Evolutionary conservation across 2,797 vertebrate species (phyloP).

Genomic region (Streptopelia turtur): DNA sequence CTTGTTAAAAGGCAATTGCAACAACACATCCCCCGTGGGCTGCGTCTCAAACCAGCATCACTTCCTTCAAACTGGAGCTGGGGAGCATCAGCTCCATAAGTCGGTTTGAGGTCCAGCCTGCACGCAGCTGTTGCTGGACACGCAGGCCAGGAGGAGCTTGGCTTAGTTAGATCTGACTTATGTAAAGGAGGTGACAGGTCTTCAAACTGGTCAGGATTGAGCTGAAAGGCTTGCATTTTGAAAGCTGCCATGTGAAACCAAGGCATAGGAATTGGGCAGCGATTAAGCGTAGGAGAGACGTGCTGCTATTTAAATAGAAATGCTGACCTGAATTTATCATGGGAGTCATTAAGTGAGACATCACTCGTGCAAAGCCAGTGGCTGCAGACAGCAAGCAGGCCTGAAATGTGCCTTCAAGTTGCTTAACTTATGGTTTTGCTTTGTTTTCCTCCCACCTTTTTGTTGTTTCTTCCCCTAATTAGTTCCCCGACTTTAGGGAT

Average conservation of each 20-base stretch:
- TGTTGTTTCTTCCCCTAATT: neutral
- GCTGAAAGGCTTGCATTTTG: neutral
- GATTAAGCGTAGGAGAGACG: neutral
- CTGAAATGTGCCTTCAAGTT: neutral
- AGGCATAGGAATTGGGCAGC: rapidly evolving
- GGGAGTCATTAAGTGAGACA: neutral
- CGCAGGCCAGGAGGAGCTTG: rapidly evolving
- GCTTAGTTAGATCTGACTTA: neutral
- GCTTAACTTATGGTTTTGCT: rapidly evolving
- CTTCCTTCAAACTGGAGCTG: neutral
- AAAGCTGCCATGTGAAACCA: rapidly evolving
- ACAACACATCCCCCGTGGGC: rapidly evolving
- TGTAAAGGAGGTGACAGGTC: neutral
- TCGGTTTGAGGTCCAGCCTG: neutral
- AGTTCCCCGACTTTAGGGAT: neutral
- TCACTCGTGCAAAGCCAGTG: neutral
- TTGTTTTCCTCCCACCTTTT: neutral
- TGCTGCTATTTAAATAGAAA: neutral
- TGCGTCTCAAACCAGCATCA: rapidly evolving
- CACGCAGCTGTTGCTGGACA: neutral
- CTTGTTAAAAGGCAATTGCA: neutral
- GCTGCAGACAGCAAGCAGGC: neutral
- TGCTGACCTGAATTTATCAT: neutral
- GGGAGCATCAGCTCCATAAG: neutral
- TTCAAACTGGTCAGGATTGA: neutral